Evolutionary conservation across 2,888 invertebrate genomes (phyloP).

Genomic region (Drosophila lutescens): DNA sequence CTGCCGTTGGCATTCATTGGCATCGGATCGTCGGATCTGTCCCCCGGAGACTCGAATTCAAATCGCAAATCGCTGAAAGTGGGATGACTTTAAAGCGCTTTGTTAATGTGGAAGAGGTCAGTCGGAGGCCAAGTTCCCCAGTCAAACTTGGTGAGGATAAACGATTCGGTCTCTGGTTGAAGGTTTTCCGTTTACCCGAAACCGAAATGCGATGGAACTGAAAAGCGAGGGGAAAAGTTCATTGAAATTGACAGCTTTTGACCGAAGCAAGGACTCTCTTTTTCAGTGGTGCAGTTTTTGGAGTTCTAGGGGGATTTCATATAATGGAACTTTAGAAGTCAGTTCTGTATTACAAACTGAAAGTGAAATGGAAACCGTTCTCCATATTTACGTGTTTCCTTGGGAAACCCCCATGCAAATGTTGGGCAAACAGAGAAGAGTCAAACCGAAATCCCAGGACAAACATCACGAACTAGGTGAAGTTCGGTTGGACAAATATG

Average conservation of each 20-base stretch:
- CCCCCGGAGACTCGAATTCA: constrained; percentile 33
- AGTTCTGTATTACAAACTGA: not conserved
- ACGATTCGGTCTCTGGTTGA: constrained; percentile 34
- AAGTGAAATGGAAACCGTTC: not conserved
- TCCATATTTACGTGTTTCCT: not conserved
- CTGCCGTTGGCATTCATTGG: constrained; percentile 67
- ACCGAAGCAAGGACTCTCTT: constrained; percentile 1
- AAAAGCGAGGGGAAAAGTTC: constrained; percentile 18
- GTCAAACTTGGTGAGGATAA: constrained; percentile 24
- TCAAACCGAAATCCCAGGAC: constrained; percentile 28
- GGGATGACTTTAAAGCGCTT: constrained; percentile 31
- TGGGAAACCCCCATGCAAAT: constrained; percentile 26
- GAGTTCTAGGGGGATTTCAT: constrained; percentile 1
- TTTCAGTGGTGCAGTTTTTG: constrained; percentile 7
- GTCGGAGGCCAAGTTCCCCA: constrained; percentile 9
- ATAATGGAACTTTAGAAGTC: constrained; percentile 5
- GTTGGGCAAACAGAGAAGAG: constrained; percentile 9
- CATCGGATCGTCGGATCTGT: constrained; percentile 14
- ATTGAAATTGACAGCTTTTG: constrained; percentile 34
- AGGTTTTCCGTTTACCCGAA: constrained; percentile 26
- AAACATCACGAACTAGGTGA: constrained; percentile 32
- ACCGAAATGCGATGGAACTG: constrained; percentile 19
- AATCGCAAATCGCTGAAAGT: constrained; percentile 29
- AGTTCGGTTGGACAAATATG: constrained; percentile 9
- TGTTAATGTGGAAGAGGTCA: constrained; percentile 30